Evolutionary conservation across 2,888 invertebrate genomes (phyloP).

Genomic region (Tachina lurida): DNA sequence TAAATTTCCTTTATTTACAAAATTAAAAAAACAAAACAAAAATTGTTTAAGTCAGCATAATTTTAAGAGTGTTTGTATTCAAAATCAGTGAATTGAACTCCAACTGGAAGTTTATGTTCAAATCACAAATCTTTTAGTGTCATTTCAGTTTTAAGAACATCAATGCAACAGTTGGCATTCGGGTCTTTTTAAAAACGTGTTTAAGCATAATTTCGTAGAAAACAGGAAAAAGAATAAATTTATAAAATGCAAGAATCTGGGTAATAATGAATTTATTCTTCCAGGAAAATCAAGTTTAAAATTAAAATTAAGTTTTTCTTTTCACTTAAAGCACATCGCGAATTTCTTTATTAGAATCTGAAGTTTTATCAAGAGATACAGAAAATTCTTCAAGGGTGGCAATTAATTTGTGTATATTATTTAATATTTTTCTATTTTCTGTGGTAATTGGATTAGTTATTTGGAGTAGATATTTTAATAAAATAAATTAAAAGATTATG

Average conservation of each 20-base stretch:
- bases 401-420: slow-evolving; percentile 23
- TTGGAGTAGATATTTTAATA: slow-evolving; percentile 20
- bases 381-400: neutral
- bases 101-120: neutral
- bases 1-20: neutral
- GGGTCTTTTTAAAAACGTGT: neutral
- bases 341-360: neutral
- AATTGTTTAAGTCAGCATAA: slow-evolving; percentile 23
- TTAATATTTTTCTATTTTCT: slow-evolving; percentile 28
- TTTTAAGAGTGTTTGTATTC: neutral
- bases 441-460: slow-evolving; percentile 11
- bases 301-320: neutral
- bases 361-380: neutral
- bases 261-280: neutral
- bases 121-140: neutral
- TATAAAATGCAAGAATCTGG: neutral
- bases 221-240: neutral
- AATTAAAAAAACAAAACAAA: neutral
- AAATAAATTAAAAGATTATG: neutral
- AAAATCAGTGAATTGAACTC: neutral
- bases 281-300: neutral
- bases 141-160: neutral
- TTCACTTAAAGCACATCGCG: slow-evolving; percentile 2
- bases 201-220: neutral
- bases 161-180: slow-evolving; percentile 7